Evolutionary conservation across 35 echinoderm and acorn worm species (phyloP).

Genomic region (Ophiothrix spiculata): DNA sequence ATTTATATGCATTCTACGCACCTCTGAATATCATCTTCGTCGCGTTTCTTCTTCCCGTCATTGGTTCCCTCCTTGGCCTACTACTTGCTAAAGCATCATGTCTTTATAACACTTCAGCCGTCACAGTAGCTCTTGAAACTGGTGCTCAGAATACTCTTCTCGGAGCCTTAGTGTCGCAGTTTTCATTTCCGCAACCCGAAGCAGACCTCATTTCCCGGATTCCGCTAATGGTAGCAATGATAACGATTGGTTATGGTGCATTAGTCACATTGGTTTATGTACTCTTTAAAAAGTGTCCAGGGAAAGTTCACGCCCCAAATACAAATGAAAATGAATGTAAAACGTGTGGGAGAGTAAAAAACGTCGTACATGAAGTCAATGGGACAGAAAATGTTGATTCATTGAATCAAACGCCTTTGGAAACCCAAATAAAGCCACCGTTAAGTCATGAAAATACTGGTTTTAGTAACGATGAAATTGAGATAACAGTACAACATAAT

Average conservation of each 20-base stretch:
- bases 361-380: too few relatives aligned
- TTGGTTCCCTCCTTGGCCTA: slow-evolving; percentile 30
- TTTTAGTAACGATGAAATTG: too few relatives aligned
- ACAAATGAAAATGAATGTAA: not conserved
- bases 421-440: too few relatives aligned
- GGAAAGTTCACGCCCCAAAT: slow-evolving; percentile 10
- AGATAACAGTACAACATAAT: too few relatives aligned
- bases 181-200: slow-evolving; percentile 59
- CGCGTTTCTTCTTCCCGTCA: slow-evolving; percentile 23
- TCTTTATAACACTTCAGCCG: slow-evolving; percentile 10
- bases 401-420: too few relatives aligned
- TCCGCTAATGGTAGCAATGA: slow-evolving; percentile 33
- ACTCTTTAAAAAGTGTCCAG: slow-evolving; percentile 33
- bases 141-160: slow-evolving; percentile 57
- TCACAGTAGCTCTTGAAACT: slow-evolving; percentile 66
- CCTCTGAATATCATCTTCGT: slow-evolving; percentile 19
- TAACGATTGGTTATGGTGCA: slow-evolving; percentile 29
- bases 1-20: slow-evolving; percentile 31
- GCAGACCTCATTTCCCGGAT: slow-evolving; percentile 42
- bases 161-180: slow-evolving; percentile 14
- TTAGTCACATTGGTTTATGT: slow-evolving; percentile 26
- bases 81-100: slow-evolving; percentile 21
- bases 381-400: too few relatives aligned
- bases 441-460: too few relatives aligned
- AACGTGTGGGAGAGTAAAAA: too few relatives aligned